A percentile compares a stretch with the other conserved stretches of the same genome.
Conservation (phyloP, 1,140 invertebrate genomes). For the Bombyx mandarina region DNA sequence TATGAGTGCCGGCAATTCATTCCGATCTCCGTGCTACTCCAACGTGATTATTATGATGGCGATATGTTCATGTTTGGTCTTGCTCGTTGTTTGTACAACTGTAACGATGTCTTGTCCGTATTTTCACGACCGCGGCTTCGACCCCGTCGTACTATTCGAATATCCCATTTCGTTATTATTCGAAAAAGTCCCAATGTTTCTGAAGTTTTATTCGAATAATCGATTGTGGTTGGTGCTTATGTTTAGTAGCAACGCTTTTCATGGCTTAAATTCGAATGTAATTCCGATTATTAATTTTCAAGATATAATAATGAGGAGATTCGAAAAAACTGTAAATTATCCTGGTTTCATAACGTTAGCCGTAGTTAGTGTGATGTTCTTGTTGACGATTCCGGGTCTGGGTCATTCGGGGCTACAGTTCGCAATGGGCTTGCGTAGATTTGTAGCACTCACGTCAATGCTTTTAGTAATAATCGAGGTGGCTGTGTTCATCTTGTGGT, state of each 20-base stretch:
- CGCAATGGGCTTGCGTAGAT: conserved; percentile 21
- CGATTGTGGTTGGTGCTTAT: conserved; percentile 30
- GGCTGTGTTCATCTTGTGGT: conserved; percentile 40
- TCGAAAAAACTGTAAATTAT: conserved; percentile 27
- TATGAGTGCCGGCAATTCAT: conserved; percentile 27
- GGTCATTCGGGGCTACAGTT: conserved; percentile 22
- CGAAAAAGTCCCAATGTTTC: conserved; percentile 43
- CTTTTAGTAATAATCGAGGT: conserved; percentile 33
- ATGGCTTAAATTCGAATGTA: conserved; percentile 26
- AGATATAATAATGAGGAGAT: conserved; percentile 22
- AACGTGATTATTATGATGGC: conserved; percentile 37
- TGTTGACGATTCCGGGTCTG: conserved; percentile 38
- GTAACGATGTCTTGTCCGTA: conserved; percentile 50
- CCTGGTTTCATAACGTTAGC: conserved; percentile 32
- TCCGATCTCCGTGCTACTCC: conserved; percentile 45
- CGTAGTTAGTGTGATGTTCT: conserved; percentile 24
- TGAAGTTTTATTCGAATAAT: conserved; percentile 31
- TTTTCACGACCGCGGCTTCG: conserved; percentile 25
- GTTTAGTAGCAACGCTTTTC: conserved; percentile 25
- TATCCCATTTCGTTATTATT: conserved; percentile 28
- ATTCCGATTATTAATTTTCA: conserved; percentile 31
- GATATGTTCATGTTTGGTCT: conserved; percentile 15
- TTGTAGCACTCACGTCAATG: conserved; percentile 22
- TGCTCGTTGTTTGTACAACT: conserved; percentile 24
- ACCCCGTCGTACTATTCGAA: conserved; percentile 20